Percentiles rank a stretch among this genome's conserved stretches.
Evolutionary conservation across 1,140 invertebrate species (phyloP).

Genomic region (Chironomus striatipennis): DNA sequence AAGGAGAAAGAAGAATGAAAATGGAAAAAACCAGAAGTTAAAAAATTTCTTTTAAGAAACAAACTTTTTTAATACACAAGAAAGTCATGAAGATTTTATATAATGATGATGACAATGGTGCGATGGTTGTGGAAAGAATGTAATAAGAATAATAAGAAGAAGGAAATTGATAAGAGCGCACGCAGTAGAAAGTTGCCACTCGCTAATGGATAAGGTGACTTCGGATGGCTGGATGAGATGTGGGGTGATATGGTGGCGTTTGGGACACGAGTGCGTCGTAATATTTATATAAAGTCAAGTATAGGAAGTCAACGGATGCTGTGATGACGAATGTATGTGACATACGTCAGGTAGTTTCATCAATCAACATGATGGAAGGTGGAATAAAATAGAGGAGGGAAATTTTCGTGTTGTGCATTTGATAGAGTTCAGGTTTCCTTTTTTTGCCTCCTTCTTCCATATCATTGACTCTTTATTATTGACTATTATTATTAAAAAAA

Average conservation of each 20-base stretch:
- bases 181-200: neutral
- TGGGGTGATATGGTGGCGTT: no score
- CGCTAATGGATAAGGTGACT: slow-evolving; percentile 6
- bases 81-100: neutral
- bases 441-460: neutral
- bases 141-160: neutral
- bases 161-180: neutral
- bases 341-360: slow-evolving; percentile 11
- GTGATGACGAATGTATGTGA: neutral
- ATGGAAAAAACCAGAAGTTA: neutral
- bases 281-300: neutral
- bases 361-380: slow-evolving; percentile 1
- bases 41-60: neutral
- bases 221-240: no score
- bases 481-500: no score
- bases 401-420: slow-evolving; percentile 14
- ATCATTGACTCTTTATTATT: neutral
- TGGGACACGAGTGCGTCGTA: neutral
- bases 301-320: neutral
- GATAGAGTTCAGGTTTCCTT: neutral
- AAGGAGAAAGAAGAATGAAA: neutral
- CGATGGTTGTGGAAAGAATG: neutral
- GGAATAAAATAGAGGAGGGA: neutral
- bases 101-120: neutral
- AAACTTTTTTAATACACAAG: neutral